Evolutionary conservation across 2,113 vertebrate genomes (phyloP).

Genomic region (Syngnathoides biaculeatus): DNA sequence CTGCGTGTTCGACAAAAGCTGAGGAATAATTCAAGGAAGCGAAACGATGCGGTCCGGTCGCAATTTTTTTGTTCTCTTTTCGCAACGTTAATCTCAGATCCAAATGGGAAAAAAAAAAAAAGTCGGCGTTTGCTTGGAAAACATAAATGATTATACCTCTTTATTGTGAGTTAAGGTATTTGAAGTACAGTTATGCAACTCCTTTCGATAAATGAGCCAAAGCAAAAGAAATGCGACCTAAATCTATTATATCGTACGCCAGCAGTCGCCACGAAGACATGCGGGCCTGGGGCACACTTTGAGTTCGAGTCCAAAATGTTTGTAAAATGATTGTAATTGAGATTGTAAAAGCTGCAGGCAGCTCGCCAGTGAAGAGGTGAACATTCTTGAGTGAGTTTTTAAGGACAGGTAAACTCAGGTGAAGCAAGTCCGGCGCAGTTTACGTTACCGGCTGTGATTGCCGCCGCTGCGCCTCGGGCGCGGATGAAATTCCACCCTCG

Average conservation of each 20-base stretch:
- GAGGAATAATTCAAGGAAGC: constrained; percentile 42
- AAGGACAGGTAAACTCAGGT: constrained; percentile 69
- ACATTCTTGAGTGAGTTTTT: constrained; percentile 30
- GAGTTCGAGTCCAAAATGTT: neutral
- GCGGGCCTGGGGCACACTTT: neutral
- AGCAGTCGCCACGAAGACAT: neutral
- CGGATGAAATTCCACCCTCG: constrained; percentile 75
- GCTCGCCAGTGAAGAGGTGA: constrained; percentile 7
- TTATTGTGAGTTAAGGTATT: constrained; percentile 21
- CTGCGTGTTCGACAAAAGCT: constrained; percentile 40
- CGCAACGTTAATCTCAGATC: constrained; percentile 22
- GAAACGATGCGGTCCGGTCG: constrained; percentile 47
- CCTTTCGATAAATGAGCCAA: constrained; percentile 1
- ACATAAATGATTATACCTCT: constrained; percentile 7
- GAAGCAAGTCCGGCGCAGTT: constrained; percentile 47
- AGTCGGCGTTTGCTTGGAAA: constrained; percentile 20
- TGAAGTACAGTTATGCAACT: constrained; percentile 17
- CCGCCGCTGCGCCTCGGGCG: constrained; percentile 49
- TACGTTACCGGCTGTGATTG: constrained; percentile 72
- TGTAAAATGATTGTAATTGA: too few relatives aligned
- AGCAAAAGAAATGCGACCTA: constrained; percentile 8
- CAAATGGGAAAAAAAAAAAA: constrained; percentile 29
- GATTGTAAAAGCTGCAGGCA: neutral
- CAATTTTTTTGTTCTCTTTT: constrained; percentile 29
- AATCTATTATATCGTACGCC: neutral